Evolutionary conservation across 2,797 vertebrate genomes (phyloP).

Genomic region (Balearica regulorum): DNA sequence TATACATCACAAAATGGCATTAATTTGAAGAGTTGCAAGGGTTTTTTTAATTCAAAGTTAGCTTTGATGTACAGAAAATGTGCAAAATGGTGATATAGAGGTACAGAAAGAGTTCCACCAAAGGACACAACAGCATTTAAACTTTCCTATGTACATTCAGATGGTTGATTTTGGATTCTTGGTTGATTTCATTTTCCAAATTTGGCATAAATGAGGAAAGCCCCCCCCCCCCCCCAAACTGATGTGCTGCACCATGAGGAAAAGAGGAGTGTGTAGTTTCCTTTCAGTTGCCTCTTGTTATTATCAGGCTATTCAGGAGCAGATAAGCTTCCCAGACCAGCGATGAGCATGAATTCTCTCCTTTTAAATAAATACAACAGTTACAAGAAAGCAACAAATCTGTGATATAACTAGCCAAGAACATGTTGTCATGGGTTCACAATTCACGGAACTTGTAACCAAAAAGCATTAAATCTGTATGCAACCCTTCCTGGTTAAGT

Average conservation of each 20-base stretch:
- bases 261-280: not conserved
- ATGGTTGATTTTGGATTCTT: not conserved
- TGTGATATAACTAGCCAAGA: not conserved
- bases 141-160: not conserved
- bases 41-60: not conserved
- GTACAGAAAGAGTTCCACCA: not conserved
- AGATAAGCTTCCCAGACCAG: not conserved
- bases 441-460: not conserved
- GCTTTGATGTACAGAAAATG: not conserved
- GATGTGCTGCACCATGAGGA: not conserved
- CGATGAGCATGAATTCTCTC: not conserved
- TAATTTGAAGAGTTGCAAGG: not conserved
- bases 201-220: not conserved
- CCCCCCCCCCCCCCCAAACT: fast-evolving
- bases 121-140: not conserved
- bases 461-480: not conserved
- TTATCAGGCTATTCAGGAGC: not conserved
- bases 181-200: not conserved
- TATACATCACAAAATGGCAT: not conserved
- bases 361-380: not conserved
- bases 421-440: not conserved
- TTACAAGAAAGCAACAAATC: not conserved
- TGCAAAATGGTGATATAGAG: not conserved
- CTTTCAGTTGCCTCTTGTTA: not conserved
- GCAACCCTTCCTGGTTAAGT: not conserved